Evolutionary conservation across 2,888 invertebrate genomes (phyloP), one percentile per base, ranked within the genome.

Genomic region (Stenichneumon culpator): DNA sequence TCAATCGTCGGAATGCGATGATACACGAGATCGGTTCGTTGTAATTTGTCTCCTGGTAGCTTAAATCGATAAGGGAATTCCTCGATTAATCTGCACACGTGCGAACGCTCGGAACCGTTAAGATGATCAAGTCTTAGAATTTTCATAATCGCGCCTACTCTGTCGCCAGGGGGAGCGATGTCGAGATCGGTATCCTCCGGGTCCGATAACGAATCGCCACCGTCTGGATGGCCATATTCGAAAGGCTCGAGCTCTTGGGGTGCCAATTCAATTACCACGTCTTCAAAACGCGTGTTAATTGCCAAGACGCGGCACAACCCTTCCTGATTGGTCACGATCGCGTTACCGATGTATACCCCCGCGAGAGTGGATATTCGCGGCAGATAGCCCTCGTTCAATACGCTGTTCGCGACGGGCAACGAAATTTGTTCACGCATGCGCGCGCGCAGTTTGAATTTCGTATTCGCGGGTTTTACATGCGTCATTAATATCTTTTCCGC

Each of bases 91-190:
- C 3, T 16, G 0, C 75, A 28, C 1, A 83, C 54, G 47, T 77
- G 69, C 0, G 47, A 28, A 22, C 60, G 25, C 60, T 86, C 84
- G 47, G 44, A n/a, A 3, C 72, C 68, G 32, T 82, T 80, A 7
- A 87, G 65, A 4, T 82, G 65, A 9, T 72, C 54, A 2, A 86
- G n/a, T 6, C 84, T 28, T 0, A 84, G 16, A 4, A n/a, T 2
- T 52, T 75, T 11, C 32, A 75, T n/a, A 4, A 77, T 67, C 25
- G 50, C 32, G 25, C 19, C n/a, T 0, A 75, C 65, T 19, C 75
- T 47, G 14, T 75, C 63, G n/a, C 0, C 6, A 16, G 28, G n/a
- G n/a, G 9, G 4, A 6, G n/a, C 14, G 5, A 11, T 11, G 11
- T 28, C 52, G 14, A 2, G 16, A 5, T 32, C 32, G 28, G 14